Evolutionary conservation across 2,888 invertebrate genomes (phyloP).

Genomic region (Allophyes oxyacanthae): DNA sequence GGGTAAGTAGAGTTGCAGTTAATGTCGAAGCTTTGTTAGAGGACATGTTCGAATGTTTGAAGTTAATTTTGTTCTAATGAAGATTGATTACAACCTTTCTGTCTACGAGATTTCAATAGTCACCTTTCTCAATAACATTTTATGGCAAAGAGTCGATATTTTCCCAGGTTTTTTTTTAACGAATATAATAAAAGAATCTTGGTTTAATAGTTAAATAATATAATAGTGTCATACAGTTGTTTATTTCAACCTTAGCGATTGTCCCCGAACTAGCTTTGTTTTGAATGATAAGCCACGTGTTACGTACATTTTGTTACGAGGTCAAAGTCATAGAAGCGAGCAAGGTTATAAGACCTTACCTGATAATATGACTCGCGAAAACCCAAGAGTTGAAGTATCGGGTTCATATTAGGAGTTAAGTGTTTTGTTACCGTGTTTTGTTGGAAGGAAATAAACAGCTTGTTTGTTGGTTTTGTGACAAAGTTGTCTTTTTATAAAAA

Average conservation of each 20-base stretch:
- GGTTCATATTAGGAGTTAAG: conserved; percentile 10
- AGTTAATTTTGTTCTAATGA: neutral
- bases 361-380: conserved; percentile 37
- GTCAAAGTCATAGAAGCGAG: conserved; percentile 61
- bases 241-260: conserved; percentile 11
- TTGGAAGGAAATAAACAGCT: conserved; percentile 14
- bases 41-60: neutral
- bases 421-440: conserved; percentile 26
- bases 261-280: conserved; percentile 47
- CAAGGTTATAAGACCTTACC: conserved; percentile 56
- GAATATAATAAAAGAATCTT: no score
- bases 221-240: conserved; percentile 2
- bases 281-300: conserved; percentile 56
- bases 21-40: conserved; percentile 12
- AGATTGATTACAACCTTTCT: no score
- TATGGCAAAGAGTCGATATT: no score
- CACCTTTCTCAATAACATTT: no score
- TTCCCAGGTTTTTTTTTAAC: no score
- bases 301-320: conserved; percentile 56
- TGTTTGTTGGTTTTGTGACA: conserved; percentile 10
- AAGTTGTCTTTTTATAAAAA: neutral
- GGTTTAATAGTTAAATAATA: no score
- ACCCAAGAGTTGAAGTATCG: conserved; percentile 14
- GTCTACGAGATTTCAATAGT: no score
- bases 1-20: conserved; percentile 5